Percentiles rank a stretch among this genome's conserved stretches.
These are phyloP conservation scores for Panulirus ornatus DNA, from an alignment of 1,140 invertebrate species.

Conservation along the genomic window DNA sequence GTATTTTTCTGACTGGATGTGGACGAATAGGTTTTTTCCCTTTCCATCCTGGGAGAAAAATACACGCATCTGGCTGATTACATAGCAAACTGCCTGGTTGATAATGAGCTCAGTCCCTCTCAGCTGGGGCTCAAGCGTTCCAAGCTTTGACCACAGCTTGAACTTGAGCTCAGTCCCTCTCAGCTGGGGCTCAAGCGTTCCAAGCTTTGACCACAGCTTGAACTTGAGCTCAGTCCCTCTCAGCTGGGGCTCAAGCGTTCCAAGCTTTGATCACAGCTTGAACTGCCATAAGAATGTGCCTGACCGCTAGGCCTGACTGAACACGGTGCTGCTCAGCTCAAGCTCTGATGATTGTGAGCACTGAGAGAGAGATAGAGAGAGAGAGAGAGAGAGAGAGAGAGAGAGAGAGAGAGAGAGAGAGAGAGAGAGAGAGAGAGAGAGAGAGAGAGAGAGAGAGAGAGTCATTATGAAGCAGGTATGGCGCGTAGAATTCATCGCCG, in stretches of 20 bases:
- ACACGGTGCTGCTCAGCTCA: neutral
- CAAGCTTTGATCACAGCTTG: no score
- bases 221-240: neutral
- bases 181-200: neutral
- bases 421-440: neutral
- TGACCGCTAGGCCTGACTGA: neutral
- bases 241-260: no score
- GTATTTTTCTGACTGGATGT: no score
- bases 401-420: neutral
- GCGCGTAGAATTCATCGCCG: no score
- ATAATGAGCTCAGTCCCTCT: neutral
- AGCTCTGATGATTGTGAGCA: neutral
- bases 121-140: neutral
- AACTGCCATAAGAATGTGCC: neutral
- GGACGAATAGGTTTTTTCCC: no score
- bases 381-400: slow-evolving; percentile 5
- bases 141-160: neutral
- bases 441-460: slow-evolving; percentile 5
- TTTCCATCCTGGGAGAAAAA: no score
- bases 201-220: neutral
- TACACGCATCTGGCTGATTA: no score
- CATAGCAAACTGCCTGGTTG: no score
- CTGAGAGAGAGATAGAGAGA: no score
- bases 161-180: neutral
- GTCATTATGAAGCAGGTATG: no score